Base-by-base conservation (phyloP, 2,113 vertebrate species). In the Hemichromis elongatus region DNA sequence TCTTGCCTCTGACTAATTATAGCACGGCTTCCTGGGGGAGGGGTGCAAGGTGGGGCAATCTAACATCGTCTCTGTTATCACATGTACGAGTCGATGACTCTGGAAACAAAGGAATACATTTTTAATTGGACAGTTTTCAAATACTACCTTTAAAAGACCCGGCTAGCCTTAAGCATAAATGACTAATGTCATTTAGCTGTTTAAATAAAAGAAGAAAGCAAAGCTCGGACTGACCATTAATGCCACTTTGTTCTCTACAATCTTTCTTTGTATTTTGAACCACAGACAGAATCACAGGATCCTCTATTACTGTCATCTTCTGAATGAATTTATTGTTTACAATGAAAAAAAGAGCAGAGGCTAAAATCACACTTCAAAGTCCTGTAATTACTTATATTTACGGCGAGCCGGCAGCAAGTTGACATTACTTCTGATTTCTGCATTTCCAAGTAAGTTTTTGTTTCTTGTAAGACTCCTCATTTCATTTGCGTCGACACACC, bases 1-100 rank as follows among this genome's bases (percentile, higher is more conserved):
- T 90, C 87, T 92, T 90, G 80, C 90, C 70, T 89, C 77, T 68
- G 57, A 84, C 89, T 91, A 90, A 91, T 89, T 81, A 90, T 81
- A 91, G 84, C 45, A 3, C 7, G 37, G 40, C 21, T 70, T 18
- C 1, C 21, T 5, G 40, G n/a, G 19, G 33, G 6, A 2, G 10
- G 7, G 3, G 24, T 7, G 16, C 1, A 8, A 9, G 2, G 13
- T n/a, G n/a, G n/a, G n/a, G n/a, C n/a, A n/a, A n/a, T n/a, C n/a
- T n/a, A n/a, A n/a, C n/a, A n/a, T n/a, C n/a, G n/a, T n/a, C n/a
- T n/a, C n/a, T n/a, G n/a, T n/a, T n/a, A n/a, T n/a, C n/a, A n/a
- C n/a, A n/a, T n/a, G n/a, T 5, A 8, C 14, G 5, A 55, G 4
- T 52, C 4, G 11, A 55, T 55, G 21, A 55, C 53, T 55, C 5